Conservation (phyloP, 1,140 invertebrate species). For the Leptoteleia sp. region DNA sequence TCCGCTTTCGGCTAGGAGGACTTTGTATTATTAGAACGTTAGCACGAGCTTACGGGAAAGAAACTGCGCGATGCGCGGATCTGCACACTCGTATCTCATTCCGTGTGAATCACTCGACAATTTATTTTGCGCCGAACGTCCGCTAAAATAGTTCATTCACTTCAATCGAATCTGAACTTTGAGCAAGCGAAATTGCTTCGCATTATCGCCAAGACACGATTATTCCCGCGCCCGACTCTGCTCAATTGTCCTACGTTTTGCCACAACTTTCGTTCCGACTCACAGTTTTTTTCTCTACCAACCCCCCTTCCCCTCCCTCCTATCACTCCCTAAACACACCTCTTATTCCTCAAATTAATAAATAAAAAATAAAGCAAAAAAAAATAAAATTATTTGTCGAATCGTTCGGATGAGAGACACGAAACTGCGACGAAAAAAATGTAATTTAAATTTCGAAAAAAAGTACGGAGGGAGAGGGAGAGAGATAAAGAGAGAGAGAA, state of each 20-base stretch:
- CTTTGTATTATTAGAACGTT: constrained; percentile 69
- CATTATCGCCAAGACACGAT: no score
- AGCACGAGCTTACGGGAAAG: constrained; percentile 51
- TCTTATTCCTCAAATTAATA: no score
- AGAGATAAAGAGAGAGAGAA: no score
- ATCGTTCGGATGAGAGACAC: constrained; percentile 2
- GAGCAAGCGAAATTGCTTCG: neutral
- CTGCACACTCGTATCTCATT: constrained; percentile 36
- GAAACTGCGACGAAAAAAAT: constrained; percentile 14
- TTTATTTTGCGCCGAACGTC: constrained; percentile 22
- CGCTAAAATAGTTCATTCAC: constrained; percentile 17
- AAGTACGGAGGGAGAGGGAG: no score
- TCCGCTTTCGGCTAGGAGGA: constrained; percentile 67
- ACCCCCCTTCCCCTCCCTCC: no score
- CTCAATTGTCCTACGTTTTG: no score
- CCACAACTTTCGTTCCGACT: no score
- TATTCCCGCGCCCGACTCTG: no score
- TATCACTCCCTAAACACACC: no score
- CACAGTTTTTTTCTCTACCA: no score
- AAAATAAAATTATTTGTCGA: constrained; percentile 11
- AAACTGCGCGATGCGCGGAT: constrained; percentile 34
- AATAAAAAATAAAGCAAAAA: no score
- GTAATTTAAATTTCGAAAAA: constrained; percentile 48
- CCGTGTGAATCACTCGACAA: constrained; percentile 22
- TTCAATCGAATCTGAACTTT: neutral